Evolutionary conservation across 2,797 vertebrate species (phyloP).

Genomic region (Momotus momota): DNA sequence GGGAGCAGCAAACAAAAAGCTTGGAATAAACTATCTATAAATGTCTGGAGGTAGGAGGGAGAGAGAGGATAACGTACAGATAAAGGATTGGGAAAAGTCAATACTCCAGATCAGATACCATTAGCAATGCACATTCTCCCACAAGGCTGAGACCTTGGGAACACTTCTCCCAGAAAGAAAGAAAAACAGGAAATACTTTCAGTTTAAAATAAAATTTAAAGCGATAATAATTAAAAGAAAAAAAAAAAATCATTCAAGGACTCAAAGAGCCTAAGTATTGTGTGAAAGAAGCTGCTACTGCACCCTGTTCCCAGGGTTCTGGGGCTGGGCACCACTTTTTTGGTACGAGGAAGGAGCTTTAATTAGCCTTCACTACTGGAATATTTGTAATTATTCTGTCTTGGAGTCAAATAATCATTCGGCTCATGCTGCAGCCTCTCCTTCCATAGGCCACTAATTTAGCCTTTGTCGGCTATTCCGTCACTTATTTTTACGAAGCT

Average conservation of each 20-base stretch:
- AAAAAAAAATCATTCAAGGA: neutral
- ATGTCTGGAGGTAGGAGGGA: neutral
- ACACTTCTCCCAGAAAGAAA: neutral
- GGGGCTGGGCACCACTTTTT: neutral
- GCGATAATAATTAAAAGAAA: neutral
- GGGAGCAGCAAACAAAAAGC: neutral
- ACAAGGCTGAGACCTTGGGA: slow-evolving; percentile 23
- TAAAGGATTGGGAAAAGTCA: neutral
- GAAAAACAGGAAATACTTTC: neutral
- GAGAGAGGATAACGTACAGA: neutral
- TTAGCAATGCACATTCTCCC: neutral
- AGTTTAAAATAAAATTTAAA: neutral
- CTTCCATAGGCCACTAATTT: neutral
- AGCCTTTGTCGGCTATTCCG: neutral
- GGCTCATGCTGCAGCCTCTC: neutral
- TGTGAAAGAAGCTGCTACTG: neutral
- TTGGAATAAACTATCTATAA: neutral
- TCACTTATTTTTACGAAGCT: neutral
- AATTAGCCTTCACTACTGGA: neutral
- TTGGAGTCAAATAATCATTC: neutral
- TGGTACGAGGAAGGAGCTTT: neutral
- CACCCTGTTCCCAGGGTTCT: neutral
- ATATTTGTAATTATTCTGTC: neutral
- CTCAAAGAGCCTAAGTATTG: neutral
- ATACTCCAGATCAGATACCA: neutral